Evolutionary conservation across 1,140 invertebrate genomes (phyloP), one percentile per base, ranked within the genome.

Genomic region (Gonioctena quinquepunctata): DNA sequence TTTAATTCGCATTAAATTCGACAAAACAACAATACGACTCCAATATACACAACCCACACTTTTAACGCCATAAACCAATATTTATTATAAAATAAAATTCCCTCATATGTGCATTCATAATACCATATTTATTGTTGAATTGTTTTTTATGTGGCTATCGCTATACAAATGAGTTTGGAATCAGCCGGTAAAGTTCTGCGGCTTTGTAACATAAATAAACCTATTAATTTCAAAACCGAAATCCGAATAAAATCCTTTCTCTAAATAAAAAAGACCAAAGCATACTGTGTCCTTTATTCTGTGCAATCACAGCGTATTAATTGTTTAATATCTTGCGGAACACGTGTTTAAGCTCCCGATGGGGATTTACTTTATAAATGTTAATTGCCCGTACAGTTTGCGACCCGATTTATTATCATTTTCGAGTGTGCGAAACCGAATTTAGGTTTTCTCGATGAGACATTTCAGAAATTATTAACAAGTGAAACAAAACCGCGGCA

Each of bases 291-390:
- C 69, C 71, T 75, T 70, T 69, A 75, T 72, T 25, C 59, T 67
- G 42, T 68, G 64, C 71, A 73, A 68, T 73, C 67, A 68, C 66
- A 66, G 74, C 66, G 76, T 78, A 80, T 80, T 80, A 79, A 80
- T 80, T 80, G 79, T 77, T 80, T 80, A 79, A 81, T 81, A 81
- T 81, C 79, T 81, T 78, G 68, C 70, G 77, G 70, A 79, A 78
- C 79, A 79, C 77, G 78, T 78, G 79, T 81, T 81, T 77, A 74
- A 76, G 73, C 78, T 76, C 65, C 75, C 73, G 73, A 80, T 79
- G 74, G 77, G 79, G 77, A 81, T 81, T 80, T 81, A 75, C 68
- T 79, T 78, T 76, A 77, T 75, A 80, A 77, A 79, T 78, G 79
- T 80, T 80, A 80, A 80, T 80, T 80, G 78, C 77, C 54, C 26